Percentiles rank a stretch among this genome's conserved stretches.
Conservation (phyloP, 2,797 vertebrate species). For the Smutsia temminckii region DNA sequence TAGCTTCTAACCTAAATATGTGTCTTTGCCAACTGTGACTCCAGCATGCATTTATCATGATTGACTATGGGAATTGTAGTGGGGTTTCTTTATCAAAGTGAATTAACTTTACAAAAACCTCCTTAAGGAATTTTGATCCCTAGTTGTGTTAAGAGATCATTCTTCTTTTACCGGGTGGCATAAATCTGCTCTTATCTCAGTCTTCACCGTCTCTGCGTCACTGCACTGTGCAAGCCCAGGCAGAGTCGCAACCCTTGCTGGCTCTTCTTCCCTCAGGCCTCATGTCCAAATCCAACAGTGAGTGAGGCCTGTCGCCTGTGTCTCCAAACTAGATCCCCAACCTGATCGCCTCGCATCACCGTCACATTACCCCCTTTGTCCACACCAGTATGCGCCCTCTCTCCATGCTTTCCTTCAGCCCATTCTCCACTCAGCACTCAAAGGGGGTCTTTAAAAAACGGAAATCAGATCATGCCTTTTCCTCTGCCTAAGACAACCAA, state of each 20-base stretch:
- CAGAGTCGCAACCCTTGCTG: neutral
- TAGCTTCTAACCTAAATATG: neutral
- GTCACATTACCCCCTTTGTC: fast-evolving
- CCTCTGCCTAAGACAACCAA: neutral
- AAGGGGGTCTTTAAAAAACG: neutral
- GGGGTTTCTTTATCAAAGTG: slow-evolving; percentile 12
- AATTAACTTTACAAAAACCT: neutral
- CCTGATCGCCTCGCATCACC: neutral
- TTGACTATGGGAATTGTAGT: neutral
- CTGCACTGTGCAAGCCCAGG: neutral
- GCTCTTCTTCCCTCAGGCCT: neutral
- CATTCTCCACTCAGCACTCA: neutral
- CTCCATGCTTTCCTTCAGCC: fast-evolving
- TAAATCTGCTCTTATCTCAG: neutral
- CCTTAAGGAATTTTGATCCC: neutral
- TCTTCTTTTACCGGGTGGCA: neutral
- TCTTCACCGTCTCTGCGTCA: neutral
- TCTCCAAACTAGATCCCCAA: neutral
- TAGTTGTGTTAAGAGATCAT: neutral
- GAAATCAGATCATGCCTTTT: neutral
- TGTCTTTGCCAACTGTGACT: neutral
- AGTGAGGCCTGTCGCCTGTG: neutral
- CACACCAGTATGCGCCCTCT: neutral
- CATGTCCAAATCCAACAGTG: neutral
- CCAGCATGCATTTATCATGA: neutral